Evolutionary conservation across 1,140 invertebrate species (phyloP), one percentile per base, ranked within the genome.

Genomic region (Gonatopus flavifemur): DNA sequence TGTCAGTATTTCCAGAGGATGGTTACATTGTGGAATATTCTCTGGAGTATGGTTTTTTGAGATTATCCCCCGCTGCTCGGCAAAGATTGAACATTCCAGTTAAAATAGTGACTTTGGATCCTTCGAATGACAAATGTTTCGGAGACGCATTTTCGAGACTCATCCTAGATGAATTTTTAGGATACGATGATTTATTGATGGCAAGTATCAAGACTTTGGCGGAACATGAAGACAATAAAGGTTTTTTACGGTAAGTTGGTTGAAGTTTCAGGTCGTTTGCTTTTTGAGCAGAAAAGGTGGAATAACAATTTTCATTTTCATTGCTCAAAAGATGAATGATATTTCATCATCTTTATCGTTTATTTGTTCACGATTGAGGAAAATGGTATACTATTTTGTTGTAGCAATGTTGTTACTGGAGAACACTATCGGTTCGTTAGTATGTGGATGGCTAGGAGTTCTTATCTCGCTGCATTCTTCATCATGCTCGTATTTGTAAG

Each of bases 401-500:
- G 33, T 62, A 91, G 96, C 63, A 98, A 98, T 80, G 93, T 98
- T 31, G 90, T 98, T 25, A 97, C 94, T 16, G 95, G 96, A n/a
- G 96, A 98, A 69, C 95, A 98, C 75, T 99, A 97, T 77, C 87
- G 96, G 52, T 99, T 99, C 80, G 94, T 98, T 16, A 95, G 90
- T 59, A 93, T 96, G 86, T 93, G 94, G 90, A 95, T 96, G 80
- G 90, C 94, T 3, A 85, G 92, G 62, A 91, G 87, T 40, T 91
- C 91, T 13, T 99, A 98, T 70, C 80, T 98, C 25, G 90, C 91
- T 22, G 95, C 97, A 7, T 91, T 94, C 65, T 89, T 96, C 72
- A 94, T 98, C 37, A 98, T 99, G 97, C 82, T 99, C 12, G 84
- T 98, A 21, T 99, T 98, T 86, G 96, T 98, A 85, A 93, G 95